These are phyloP conservation scores for Chironomus tentans DNA, from an alignment of 2,888 invertebrate genomes.

Conservation along the genomic window DNA sequence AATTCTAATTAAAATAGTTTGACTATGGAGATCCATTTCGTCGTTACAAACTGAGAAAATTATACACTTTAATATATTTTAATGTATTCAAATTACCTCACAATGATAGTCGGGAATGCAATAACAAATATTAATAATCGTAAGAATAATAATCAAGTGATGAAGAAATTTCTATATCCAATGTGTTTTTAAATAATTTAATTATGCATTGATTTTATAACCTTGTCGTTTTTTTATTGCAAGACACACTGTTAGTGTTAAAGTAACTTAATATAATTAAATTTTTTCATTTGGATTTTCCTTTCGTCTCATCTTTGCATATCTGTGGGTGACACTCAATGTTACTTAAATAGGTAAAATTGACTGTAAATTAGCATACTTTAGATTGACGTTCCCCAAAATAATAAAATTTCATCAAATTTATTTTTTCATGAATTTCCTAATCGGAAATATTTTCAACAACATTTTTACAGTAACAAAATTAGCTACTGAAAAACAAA, in stretches of 20 bases:
- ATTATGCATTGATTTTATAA: slow-evolving; percentile 20
- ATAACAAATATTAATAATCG: background rate
- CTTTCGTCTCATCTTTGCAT: no score
- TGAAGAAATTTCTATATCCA: background rate
- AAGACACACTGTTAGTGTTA: no score
- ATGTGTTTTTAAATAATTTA: slow-evolving; percentile 16
- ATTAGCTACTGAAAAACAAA: background rate
- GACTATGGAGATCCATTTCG: background rate
- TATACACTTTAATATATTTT: background rate
- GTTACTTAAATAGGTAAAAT: no score
- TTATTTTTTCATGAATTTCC: no score
- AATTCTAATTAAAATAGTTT: slow-evolving; percentile 22
- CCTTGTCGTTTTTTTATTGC: background rate
- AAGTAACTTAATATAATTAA: no score
- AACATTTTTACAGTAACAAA: no score
- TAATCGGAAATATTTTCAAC: no score
- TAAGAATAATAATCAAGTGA: background rate
- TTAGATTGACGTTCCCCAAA: no score
- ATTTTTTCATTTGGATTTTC: no score
- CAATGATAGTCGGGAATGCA: background rate
- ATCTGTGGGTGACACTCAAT: no score
- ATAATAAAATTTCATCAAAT: no score
- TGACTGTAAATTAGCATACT: no score
- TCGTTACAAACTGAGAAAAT: background rate
- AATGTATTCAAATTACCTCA: slow-evolving; percentile 6